These are phyloP conservation scores for Yponomeuta plumbellus DNA, from an alignment of 2,888 invertebrate species.

Conservation along the genomic window DNA sequence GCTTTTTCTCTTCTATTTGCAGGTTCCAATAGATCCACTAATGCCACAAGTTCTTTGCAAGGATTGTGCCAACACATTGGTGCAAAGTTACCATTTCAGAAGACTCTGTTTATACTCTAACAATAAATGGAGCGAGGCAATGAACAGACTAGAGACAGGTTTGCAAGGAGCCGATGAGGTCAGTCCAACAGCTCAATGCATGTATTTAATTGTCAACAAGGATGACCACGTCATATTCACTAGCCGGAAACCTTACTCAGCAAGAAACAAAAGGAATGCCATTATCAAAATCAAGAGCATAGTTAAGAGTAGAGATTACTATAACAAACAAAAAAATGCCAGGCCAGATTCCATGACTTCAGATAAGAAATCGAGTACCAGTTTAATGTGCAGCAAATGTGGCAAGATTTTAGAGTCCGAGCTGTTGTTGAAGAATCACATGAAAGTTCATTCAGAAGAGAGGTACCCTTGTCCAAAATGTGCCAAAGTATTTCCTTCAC, in stretches of 20 bases:
- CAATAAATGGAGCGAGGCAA: slow-evolving; percentile 39
- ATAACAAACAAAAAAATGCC: slow-evolving; percentile 29
- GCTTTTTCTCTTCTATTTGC: slow-evolving; percentile 24
- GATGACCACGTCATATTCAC: slow-evolving; percentile 42
- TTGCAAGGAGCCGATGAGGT: slow-evolving; percentile 34
- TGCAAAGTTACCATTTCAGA: slow-evolving; percentile 48
- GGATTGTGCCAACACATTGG: slow-evolving; percentile 42
- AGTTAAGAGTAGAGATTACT: slow-evolving; percentile 36
- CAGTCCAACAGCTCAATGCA: slow-evolving; percentile 33
- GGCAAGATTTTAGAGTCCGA: slow-evolving; percentile 38
- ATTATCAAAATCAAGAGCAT: slow-evolving; percentile 43
- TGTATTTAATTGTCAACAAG: slow-evolving; percentile 42
- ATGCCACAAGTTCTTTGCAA: slow-evolving; percentile 50
- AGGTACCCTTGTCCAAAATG: slow-evolving; percentile 40
- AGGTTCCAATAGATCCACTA: slow-evolving; percentile 39
- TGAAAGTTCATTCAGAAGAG: slow-evolving; percentile 33
- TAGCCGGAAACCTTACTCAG: slow-evolving; percentile 34
- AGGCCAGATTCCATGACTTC: not conserved
- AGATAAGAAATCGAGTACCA: slow-evolving; percentile 17
- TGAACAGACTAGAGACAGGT: slow-evolving; percentile 34
- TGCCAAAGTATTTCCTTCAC: slow-evolving; percentile 41
- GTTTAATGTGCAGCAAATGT: slow-evolving; percentile 46
- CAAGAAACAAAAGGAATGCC: slow-evolving; percentile 36
- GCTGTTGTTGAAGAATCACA: slow-evolving; percentile 37
- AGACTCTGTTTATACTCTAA: slow-evolving; percentile 43